Conservation (phyloP, 2,888 invertebrate genomes). For the Drosophila aldrichi region DNA sequence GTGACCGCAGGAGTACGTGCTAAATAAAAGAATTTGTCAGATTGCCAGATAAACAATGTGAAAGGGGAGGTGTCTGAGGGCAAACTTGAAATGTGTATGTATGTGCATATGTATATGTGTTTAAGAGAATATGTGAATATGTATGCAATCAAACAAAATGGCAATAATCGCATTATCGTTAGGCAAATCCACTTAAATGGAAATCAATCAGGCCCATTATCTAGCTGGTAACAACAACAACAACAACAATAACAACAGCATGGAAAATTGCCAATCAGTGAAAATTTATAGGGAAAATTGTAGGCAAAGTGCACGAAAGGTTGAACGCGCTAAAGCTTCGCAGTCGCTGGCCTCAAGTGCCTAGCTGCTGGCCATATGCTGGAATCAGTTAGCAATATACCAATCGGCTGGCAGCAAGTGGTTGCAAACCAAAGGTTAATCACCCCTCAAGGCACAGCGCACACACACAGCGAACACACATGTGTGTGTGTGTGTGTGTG, state of each 20-base stretch:
- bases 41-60: slow-evolving; percentile 39
- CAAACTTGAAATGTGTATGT: neutral
- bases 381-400: slow-evolving; percentile 52
- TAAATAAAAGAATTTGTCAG: slow-evolving; percentile 28
- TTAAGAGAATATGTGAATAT: neutral
- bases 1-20: slow-evolving; percentile 50
- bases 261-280: slow-evolving; percentile 49
- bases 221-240: slow-evolving; percentile 42
- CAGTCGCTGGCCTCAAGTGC: slow-evolving; percentile 1
- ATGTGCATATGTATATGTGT: neutral
- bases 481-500: slow-evolving; percentile 26
- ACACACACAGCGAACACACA: neutral
- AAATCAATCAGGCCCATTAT: slow-evolving; percentile 73
- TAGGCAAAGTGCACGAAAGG: slow-evolving; percentile 41
- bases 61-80: neutral
- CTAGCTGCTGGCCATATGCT: slow-evolving; percentile 45
- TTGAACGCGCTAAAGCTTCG: slow-evolving; percentile 16
- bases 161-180: slow-evolving; percentile 71
- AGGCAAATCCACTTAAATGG: slow-evolving; percentile 66
- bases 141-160: slow-evolving; percentile 44
- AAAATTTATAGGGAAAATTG: slow-evolving; percentile 39
- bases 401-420: slow-evolving; percentile 61
- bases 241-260: slow-evolving; percentile 34
- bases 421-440: slow-evolving; percentile 74
- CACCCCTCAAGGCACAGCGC: slow-evolving; percentile 64